Base-by-base conservation (phyloP, 2,113 vertebrate genomes). In the Solea senegalensis region DNA sequence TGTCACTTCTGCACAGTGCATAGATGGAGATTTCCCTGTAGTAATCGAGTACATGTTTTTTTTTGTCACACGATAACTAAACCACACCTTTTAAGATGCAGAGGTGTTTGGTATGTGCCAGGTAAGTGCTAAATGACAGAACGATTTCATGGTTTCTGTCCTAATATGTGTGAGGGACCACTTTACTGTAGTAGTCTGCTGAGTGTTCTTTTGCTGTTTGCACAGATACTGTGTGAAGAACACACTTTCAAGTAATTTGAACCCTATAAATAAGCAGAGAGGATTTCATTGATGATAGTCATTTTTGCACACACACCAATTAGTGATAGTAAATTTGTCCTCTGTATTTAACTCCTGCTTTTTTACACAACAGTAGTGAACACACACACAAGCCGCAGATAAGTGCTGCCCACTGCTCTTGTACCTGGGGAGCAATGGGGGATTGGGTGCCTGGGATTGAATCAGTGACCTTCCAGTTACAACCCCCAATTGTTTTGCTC, bases 61-160 rank as follows among this genome's bases (percentile, higher is more conserved):
- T 51, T n/a, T 53, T 48, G 65, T 53, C 46, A 72, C 27, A n/a
- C 56, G 69, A 48, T 52, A 48, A 13, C 43, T 44, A 1, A 9
- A 48, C 67, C 44, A 1, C 45, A 48, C 67, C 44, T 72, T 52
- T 78, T 4, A 67, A 70, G 65, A 49, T 63, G 45, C 43, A 56
- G 54, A 69, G 51, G 0, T 0, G 3, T 13, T 79, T 6, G 9
- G 9, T 44, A 10, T 44, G 43, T 44, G 43, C 9, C 72, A 69
- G 26, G 12, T 57, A 39, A 78, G 52, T 75, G 53, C 76, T 21
- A 72, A 76, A 74, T 80, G 69, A 49, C 54, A 72, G 69, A 74
- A 67, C 53, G 28, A 85, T 87, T 86, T 84, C 56, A 82, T 56
- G 43, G 58, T 50, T 44, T 65, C 79, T 73, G 76, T 72, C 39